Evolutionary conservation across 1,140 invertebrate species (phyloP), one percentile per base, ranked within the genome.

Genomic region (Pinna nobilis): DNA sequence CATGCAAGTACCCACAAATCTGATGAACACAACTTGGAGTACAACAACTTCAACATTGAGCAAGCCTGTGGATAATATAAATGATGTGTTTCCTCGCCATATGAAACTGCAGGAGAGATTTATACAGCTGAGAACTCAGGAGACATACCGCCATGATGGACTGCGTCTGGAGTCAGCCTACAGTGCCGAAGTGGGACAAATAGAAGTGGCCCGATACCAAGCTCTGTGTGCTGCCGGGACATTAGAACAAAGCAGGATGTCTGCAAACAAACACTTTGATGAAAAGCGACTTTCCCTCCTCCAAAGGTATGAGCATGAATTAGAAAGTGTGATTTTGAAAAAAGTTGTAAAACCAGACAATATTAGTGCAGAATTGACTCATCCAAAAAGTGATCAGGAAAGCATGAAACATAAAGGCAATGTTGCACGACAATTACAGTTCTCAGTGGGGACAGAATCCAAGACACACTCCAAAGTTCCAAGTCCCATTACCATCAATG

Each of bases 121-220:
- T 32, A 47, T 76, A n/a, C 44, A 44, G 23, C 49, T 79, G 3
- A 37, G 72, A 4, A 30, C 55, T 11, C 30, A 67, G 20, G 39
- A 30, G 13, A 18, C 55, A 0, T 30, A 64, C 7, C 63, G 66
- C 9, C 49, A 35, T 4, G 53, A 59, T 37, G 75, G 65, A 9
- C 67, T 73, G 7, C 50, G 69, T 47, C 33, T 76, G 25, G 74
- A 75, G 39, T 47, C 70, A 0, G 25, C 47, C 18, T 81, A 81
- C 59, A 74, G 76, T 60, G 44, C 70, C 23, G 76, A 77, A 30
- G 73, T 79, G 18, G 77, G 70, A 1, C 60, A 66, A 23, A 73
- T 79, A 33, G 81, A 82, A 44, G 75, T 74, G 49, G 44, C 70
- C 0, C 65, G 81, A 2, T 82, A 80, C 59, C 73, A 78, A 60